Percentiles rank a stretch among this genome's conserved stretches.
phyloP scores from a whole-genome alignment of 2,797 vertebrate species.

The Balearica regulorum region DNA sequence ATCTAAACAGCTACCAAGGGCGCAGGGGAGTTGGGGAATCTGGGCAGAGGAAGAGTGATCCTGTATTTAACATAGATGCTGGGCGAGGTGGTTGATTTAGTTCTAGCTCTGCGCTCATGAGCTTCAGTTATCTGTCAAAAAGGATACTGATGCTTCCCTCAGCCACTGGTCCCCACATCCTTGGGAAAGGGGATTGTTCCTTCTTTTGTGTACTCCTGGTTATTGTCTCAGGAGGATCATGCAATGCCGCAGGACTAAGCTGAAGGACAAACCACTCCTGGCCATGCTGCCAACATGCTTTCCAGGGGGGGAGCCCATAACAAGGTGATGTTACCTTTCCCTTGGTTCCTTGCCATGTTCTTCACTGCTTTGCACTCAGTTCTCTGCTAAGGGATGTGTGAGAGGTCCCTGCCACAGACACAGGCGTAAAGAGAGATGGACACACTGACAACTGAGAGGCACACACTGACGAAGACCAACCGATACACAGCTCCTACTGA shows the following conservation, averaged over 20 bases:
- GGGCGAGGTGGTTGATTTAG: background rate
- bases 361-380: slow-evolving; percentile 1
- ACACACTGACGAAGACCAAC: background rate
- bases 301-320: background rate
- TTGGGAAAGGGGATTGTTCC: background rate
- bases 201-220: background rate
- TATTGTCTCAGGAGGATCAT: background rate
- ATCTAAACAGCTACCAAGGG: background rate
- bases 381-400: background rate
- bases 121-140: background rate
- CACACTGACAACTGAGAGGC: background rate
- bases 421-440: background rate
- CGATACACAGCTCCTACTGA: background rate
- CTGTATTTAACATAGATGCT: background rate
- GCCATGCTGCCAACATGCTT: background rate
- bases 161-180: background rate
- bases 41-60: background rate
- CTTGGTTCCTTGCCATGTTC: slow-evolving; percentile 25
- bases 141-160: background rate
- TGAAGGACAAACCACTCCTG: background rate
- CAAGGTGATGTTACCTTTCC: slow-evolving; percentile 48
- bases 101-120: background rate
- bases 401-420: background rate
- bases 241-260: background rate
- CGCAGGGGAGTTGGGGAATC: background rate